Evolutionary conservation across 2,113 vertebrate species (phyloP), one percentile per base, ranked within the genome.

Genomic region (Channa maculata): DNA sequence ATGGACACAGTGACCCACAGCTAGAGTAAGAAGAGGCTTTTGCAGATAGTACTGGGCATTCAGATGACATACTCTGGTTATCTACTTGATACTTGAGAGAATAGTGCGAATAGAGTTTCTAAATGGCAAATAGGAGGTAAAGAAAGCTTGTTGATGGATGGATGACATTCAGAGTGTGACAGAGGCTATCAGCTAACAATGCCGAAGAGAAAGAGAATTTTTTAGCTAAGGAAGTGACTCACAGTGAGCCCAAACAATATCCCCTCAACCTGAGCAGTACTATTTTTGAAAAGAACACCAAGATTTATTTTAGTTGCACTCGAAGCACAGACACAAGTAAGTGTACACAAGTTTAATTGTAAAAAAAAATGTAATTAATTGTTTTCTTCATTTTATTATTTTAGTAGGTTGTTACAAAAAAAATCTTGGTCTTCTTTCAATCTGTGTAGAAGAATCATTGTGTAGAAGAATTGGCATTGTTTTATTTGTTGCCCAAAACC

Each of bases 401-500:
- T 51, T 2, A 10, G 8, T 33, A 5, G 2, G 46, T 69, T 67
- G 45, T 48, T 8, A 79, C 39, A 34, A 65, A 37, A 41, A 75
- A 24, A 82, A 86, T 88, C 88, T 88, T 88, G 85, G 88, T 54
- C 38, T 80, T 88, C 88, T 72, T 72, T 79, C 15, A 67, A 45
- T 39, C 39, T 52, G 64, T 51, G 33, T 53, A 43, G 5, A 65
- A 79, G 13, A 41, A 24, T 24, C 24, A 24, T 24, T 24, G 24
- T 24, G 24, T 24, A 24, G 24, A 24, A 24, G 24, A 65, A 36
- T 5, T 51, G 45, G 24, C 8, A 71, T 9, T 1, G 36, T 59
- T 83, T 52, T 6, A 81, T 65, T 78, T 64, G 49, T 68, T 85
- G 78, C 80, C 88, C 88, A 84, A 88, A 84, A 91, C 78, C 86